phyloP scores from a whole-genome alignment of 2,797 vertebrate species.

The Tolypeutes matacus region DNA sequence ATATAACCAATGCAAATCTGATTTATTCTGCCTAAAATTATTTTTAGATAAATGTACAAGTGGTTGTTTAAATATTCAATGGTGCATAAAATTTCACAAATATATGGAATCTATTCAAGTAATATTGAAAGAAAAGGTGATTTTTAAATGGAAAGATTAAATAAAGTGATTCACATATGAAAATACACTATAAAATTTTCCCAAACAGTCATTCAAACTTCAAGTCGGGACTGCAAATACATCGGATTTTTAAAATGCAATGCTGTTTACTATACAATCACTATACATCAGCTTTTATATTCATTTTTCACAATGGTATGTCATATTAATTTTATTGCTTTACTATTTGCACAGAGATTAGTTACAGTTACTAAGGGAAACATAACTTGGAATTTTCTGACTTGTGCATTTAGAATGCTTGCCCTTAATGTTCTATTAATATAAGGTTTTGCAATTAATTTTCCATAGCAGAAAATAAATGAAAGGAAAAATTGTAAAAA shows the following conservation, averaged over 20 bases:
- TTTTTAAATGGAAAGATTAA: neutral
- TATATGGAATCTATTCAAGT: neutral
- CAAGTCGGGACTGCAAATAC: slow-evolving; percentile 32
- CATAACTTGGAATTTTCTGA: slow-evolving; percentile 69
- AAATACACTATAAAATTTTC: slow-evolving; percentile 26
- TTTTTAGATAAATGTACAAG: neutral
- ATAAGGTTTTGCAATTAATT: slow-evolving; percentile 71
- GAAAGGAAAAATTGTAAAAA: slow-evolving; percentile 31
- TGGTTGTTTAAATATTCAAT: neutral
- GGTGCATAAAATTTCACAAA: slow-evolving; percentile 3
- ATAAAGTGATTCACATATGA: neutral
- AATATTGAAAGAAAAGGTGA: slow-evolving; percentile 42
- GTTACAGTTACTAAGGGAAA: slow-evolving; percentile 58
- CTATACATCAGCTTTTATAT: slow-evolving; percentile 47
- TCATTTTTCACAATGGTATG: slow-evolving; percentile 61
- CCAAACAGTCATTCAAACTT: slow-evolving; percentile 28
- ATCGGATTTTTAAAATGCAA: neutral
- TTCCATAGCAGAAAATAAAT: slow-evolving; percentile 63
- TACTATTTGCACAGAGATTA: slow-evolving; percentile 61
- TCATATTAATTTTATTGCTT: slow-evolving; percentile 44
- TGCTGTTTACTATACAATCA: neutral
- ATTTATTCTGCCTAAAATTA: slow-evolving; percentile 34
- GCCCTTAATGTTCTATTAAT: slow-evolving; percentile 66
- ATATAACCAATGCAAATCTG: neutral
- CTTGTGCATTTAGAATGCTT: slow-evolving; percentile 64